Percentiles rank a stretch among this genome's conserved stretches.
phyloP scores from a whole-genome alignment of 2,888 invertebrate genomes.

The Lamellibrachia satsuma region DNA sequence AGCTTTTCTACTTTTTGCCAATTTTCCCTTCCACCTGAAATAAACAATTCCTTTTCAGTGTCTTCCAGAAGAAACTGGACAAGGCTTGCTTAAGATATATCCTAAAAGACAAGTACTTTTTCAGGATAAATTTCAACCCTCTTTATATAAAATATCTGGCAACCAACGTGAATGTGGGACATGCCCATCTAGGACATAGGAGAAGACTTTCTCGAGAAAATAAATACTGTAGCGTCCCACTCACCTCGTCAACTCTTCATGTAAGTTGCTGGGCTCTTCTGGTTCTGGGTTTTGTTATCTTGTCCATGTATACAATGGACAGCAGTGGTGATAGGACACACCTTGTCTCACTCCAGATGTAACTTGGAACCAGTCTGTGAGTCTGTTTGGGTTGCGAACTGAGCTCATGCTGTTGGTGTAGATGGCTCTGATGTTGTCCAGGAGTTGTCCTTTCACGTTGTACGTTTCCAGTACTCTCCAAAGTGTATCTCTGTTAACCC shows the following conservation, averaged over 20 bases:
- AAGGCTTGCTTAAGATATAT: not conserved
- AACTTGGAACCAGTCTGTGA: too few relatives aligned
- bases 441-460: too few relatives aligned
- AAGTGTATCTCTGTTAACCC: too few relatives aligned
- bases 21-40: not conserved
- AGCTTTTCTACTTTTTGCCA: not conserved
- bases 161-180: not conserved
- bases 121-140: not conserved
- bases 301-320: too few relatives aligned
- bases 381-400: too few relatives aligned
- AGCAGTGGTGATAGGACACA: too few relatives aligned
- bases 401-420: too few relatives aligned
- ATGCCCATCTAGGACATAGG: not conserved
- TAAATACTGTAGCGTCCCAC: not conserved
- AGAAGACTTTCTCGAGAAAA: not conserved
- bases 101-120: not conserved
- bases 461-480: too few relatives aligned
- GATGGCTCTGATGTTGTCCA: too few relatives aligned
- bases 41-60: not conserved
- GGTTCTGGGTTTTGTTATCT: too few relatives aligned
- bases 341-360: too few relatives aligned
- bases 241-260: slow-evolving; percentile 92
- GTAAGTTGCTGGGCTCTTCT: slow-evolving; percentile 85
- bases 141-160: not conserved
- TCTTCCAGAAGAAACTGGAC: not conserved